Evolutionary conservation across 2,113 vertebrate genomes (phyloP).

Genomic region (Nycticebus coucang): DNA sequence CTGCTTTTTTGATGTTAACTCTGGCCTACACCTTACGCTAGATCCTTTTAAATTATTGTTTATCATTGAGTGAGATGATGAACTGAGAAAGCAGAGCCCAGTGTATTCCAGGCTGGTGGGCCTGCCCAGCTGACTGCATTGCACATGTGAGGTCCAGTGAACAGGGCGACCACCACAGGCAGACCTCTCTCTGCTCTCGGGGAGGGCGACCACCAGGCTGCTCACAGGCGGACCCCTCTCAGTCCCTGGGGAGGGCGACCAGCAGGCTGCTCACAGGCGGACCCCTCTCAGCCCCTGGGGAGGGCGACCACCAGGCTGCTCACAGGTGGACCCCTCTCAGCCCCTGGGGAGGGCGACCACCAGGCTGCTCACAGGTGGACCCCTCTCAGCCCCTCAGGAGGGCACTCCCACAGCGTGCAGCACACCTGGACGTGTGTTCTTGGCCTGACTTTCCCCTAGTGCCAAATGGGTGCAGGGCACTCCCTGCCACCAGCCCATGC

Average conservation of each 20-base stretch:
- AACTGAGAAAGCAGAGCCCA: background rate
- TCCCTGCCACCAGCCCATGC: background rate
- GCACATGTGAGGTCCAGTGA: background rate
- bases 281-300: background rate
- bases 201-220: no score
- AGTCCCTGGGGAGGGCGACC: rapidly evolving
- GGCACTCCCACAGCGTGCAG: background rate
- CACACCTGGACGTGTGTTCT: background rate
- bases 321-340: background rate
- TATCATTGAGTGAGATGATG: background rate
- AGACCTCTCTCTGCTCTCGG: background rate
- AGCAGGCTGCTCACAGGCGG: background rate
- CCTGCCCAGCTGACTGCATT: background rate
- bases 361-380: no score
- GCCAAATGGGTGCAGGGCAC: background rate
- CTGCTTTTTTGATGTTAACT: background rate
- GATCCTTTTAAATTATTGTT: background rate
- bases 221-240: background rate
- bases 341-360: no score
- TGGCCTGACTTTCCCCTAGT: background rate
- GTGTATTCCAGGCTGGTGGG: background rate
- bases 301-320: no score
- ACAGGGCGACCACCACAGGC: background rate
- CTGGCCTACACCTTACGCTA: background rate
- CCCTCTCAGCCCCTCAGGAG: no score